These are phyloP conservation scores for Coreoperca whiteheadi DNA, from an alignment of 2,113 vertebrate species.

Conservation along the genomic window DNA sequence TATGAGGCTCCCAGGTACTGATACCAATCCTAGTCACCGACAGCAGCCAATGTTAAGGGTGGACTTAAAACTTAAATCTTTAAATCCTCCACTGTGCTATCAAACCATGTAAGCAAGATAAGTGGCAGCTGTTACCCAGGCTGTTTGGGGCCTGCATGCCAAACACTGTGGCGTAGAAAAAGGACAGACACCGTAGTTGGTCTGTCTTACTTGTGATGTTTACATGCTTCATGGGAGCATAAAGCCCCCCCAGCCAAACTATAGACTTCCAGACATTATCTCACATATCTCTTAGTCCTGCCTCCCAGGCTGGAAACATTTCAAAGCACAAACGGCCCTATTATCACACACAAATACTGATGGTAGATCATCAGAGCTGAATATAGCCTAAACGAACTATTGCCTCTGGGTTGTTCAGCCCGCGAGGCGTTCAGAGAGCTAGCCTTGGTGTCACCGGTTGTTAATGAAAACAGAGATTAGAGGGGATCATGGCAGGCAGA, in stretches of 20 bases:
- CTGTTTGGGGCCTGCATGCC: constrained; percentile 41
- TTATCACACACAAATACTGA: background rate
- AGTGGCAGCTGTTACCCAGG: constrained; percentile 62
- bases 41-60: constrained; percentile 31
- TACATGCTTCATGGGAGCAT: constrained; percentile 3
- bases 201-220: constrained; percentile 1
- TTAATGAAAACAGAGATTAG: constrained; percentile 79
- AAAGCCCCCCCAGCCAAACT: background rate
- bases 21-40: constrained; percentile 30
- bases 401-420: background rate
- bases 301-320: background rate
- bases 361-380: background rate
- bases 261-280: background rate
- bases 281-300: background rate
- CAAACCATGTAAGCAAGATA: constrained; percentile 42
- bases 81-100: constrained; percentile 64
- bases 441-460: constrained; percentile 40
- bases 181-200: background rate
- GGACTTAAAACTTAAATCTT: constrained; percentile 65
- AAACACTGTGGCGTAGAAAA: constrained; percentile 5
- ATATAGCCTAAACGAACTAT: background rate
- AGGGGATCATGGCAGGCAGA: constrained; percentile 49
- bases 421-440: constrained; percentile 13
- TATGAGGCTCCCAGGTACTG: constrained; percentile 8
- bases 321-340: background rate